Conservation (phyloP, 2,113 vertebrate species). For the Toxostoma redivivum region DNA sequence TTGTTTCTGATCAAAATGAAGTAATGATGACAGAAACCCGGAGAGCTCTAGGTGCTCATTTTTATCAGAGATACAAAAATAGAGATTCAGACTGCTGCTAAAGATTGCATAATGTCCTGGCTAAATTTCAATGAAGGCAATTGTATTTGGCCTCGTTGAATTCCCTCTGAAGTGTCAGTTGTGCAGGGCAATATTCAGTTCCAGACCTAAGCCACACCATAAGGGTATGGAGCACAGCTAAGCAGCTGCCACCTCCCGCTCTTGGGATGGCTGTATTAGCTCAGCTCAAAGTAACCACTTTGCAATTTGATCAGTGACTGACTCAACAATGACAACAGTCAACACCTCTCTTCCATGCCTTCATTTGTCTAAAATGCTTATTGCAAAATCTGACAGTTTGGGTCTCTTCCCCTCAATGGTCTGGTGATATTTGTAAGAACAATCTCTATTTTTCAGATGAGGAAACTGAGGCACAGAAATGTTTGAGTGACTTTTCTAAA, state of each 20-base stretch:
- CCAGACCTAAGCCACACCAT: background rate
- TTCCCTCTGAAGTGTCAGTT: background rate
- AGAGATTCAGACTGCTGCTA: background rate
- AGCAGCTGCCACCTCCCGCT: background rate
- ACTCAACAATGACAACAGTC: background rate
- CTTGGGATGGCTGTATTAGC: background rate
- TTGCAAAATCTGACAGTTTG: background rate
- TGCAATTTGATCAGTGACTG: background rate
- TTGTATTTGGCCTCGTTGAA: constrained; percentile 5
- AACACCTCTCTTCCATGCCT: background rate
- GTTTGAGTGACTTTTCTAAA: background rate
- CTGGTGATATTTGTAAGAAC: background rate
- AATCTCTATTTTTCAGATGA: background rate
- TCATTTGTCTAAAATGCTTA: background rate
- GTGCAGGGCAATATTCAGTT: background rate
- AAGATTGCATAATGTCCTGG: constrained; percentile 1
- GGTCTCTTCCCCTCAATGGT: background rate
- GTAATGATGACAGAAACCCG: constrained; percentile 16
- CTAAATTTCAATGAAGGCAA: background rate
- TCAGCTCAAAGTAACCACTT: background rate
- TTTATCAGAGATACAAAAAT: background rate
- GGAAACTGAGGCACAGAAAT: constrained; percentile 5
- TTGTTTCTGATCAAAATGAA: constrained; percentile 1
- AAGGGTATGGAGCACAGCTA: background rate
- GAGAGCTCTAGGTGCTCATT: constrained; percentile 11